Conservation (phyloP, 2,113 vertebrate species). For the Chlorocebus sabaeus region DNA sequence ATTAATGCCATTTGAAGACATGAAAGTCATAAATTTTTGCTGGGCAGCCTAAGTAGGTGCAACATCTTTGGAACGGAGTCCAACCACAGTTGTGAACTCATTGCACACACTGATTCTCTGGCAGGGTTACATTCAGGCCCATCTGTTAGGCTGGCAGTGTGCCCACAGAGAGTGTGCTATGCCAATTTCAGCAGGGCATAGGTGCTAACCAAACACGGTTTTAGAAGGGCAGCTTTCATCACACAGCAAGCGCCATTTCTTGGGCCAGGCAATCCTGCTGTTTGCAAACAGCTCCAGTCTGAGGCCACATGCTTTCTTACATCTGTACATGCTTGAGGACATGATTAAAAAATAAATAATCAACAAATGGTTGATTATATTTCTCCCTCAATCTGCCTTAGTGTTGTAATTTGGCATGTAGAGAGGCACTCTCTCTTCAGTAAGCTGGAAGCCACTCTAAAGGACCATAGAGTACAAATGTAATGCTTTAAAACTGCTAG, state of each 20-base stretch:
- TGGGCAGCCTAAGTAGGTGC: constrained; percentile 37
- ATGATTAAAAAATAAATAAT: constrained; percentile 80
- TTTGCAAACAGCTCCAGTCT: constrained; percentile 83
- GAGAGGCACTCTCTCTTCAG: constrained; percentile 66
- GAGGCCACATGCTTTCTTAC: constrained; percentile 82
- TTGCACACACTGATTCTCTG: constrained; percentile 77
- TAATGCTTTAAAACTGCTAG: not conserved
- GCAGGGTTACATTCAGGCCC: constrained; percentile 78
- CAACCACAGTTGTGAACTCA: constrained; percentile 76
- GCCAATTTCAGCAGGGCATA: constrained; percentile 83
- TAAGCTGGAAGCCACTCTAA: constrained; percentile 66
- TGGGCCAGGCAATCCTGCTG: constrained; percentile 84
- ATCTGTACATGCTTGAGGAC: constrained; percentile 83
- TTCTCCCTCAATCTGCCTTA: constrained; percentile 74
- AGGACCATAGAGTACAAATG: not conserved
- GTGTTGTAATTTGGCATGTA: constrained; percentile 70
- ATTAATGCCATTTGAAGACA: constrained; percentile 41
- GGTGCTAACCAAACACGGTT: constrained; percentile 84
- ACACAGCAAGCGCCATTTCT: constrained; percentile 79
- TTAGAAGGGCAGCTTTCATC: constrained; percentile 78
- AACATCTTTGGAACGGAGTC: constrained; percentile 78
- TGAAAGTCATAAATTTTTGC: constrained; percentile 33
- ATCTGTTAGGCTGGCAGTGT: constrained; percentile 83
- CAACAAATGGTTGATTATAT: constrained; percentile 80
- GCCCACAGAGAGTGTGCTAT: constrained; percentile 76